phyloP scores from a whole-genome alignment of 2,113 vertebrate species.

The Todiramphus saurophagus region DNA sequence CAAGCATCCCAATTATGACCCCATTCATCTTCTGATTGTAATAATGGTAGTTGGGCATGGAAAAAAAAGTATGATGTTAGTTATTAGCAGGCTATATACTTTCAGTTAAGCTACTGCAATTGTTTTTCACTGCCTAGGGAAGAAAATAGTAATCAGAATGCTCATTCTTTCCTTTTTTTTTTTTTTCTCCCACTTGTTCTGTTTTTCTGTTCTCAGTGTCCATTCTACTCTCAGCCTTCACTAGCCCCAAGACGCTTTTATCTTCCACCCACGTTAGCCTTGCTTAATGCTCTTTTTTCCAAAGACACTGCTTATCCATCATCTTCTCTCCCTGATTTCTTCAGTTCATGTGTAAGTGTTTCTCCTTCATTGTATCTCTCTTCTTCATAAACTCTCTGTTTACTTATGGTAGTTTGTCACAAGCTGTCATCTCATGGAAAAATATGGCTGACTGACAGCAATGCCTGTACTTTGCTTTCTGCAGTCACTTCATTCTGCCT shows the following conservation, averaged over 20 bases:
- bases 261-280: background rate
- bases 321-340: background rate
- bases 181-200: background rate
- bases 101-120: background rate
- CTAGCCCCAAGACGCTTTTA: background rate
- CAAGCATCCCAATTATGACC: background rate
- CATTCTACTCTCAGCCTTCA: background rate
- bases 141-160: background rate
- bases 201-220: background rate
- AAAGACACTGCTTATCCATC: background rate
- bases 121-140: background rate
- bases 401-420: background rate
- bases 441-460: background rate
- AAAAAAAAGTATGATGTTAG: background rate
- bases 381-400: background rate
- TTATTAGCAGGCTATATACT: background rate
- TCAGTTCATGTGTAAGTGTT: background rate
- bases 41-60: background rate
- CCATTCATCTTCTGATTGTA: background rate
- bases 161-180: background rate
- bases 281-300: background rate
- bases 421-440: background rate
- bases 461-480: background rate
- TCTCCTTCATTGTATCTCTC: background rate
- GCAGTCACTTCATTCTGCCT: background rate